Conservation (phyloP, 2,797 vertebrate species). For the Coilia nasus region DNA sequence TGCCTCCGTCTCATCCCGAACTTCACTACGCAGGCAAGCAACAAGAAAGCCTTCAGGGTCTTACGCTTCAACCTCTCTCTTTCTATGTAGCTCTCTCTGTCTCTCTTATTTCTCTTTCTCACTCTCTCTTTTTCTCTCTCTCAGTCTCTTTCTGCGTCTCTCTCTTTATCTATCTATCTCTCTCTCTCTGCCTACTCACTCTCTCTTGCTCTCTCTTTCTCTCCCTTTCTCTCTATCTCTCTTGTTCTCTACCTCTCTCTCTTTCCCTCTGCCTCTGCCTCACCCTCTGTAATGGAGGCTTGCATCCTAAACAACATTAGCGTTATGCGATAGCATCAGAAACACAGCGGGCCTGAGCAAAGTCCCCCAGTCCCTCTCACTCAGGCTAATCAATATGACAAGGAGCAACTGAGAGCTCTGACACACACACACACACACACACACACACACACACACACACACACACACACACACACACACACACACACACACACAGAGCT, state of each 20-base stretch:
- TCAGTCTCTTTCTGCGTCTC: too few relatives aligned
- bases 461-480: too few relatives aligned
- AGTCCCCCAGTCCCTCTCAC: neutral
- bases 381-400: neutral
- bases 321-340: neutral
- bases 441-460: too few relatives aligned
- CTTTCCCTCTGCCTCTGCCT: neutral
- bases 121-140: too few relatives aligned
- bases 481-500: too few relatives aligned
- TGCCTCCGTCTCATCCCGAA: neutral
- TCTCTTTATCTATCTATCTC: too few relatives aligned
- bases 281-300: neutral
- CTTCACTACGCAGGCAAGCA: neutral
- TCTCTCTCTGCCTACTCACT: too few relatives aligned
- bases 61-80: neutral
- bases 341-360: neutral
- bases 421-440: too few relatives aligned
- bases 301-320: neutral
- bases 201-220: too few relatives aligned
- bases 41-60: neutral
- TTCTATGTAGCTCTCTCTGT: neutral
- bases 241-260: neutral
- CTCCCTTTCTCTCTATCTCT: neutral
- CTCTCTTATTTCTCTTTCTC: neutral
- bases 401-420: neutral